These are phyloP conservation scores for Ptiloglossa arizonensis DNA, from an alignment of 1,140 invertebrate genomes.

Conservation along the genomic window DNA sequence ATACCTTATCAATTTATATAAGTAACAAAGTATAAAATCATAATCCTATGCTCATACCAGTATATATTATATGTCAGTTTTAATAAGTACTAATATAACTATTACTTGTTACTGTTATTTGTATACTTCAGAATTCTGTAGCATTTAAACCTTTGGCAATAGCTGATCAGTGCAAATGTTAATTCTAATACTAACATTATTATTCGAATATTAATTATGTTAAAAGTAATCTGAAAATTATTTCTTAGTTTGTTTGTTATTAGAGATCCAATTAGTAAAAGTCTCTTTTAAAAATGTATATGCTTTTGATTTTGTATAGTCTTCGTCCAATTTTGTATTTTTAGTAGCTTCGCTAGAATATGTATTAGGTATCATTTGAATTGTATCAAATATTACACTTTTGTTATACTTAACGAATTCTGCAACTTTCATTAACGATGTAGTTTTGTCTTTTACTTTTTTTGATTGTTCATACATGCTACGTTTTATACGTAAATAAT, in stretches of 20 bases:
- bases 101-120: too few species aligned
- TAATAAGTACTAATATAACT: too few species aligned
- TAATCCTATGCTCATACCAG: too few species aligned
- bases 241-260: background rate
- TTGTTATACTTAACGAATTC: slow-evolving; percentile 8
- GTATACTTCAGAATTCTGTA: too few species aligned
- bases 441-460: background rate
- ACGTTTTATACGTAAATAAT: background rate
- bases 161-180: too few species aligned
- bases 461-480: background rate
- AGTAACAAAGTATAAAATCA: too few species aligned
- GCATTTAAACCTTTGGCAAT: too few species aligned
- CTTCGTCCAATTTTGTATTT: too few species aligned
- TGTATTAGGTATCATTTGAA: background rate
- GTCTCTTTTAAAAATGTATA: background rate
- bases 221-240: background rate
- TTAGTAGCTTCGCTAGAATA: background rate
- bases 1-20: too few species aligned
- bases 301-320: accelerated
- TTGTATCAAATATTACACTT: background rate
- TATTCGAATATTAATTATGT: background rate
- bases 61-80: too few species aligned
- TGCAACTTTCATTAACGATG: slow-evolving; percentile 4
- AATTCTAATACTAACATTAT: too few species aligned
- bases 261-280: background rate